Conservation (phyloP, 2,888 invertebrate species). For the Ptilodon capucinus region DNA sequence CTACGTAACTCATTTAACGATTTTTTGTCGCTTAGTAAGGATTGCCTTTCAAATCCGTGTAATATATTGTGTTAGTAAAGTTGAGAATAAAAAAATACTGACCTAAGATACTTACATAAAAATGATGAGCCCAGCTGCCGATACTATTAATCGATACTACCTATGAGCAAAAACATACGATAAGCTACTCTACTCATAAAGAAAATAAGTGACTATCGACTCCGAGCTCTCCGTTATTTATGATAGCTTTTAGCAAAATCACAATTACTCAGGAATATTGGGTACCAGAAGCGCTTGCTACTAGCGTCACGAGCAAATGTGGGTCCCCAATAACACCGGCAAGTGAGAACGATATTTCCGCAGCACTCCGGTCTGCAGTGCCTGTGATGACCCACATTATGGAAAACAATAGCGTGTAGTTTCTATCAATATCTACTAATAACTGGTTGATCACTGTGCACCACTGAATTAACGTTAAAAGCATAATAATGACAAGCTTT, state of each 20-base stretch:
- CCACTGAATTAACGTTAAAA: not conserved
- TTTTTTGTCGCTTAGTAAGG: no score
- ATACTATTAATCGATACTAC: not conserved
- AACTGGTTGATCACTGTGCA: not conserved
- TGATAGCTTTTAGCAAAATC: not conserved
- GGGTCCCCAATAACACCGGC: not conserved
- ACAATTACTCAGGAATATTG: not conserved
- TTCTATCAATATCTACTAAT: not conserved
- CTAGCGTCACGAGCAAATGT: not conserved
- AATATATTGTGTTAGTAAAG: no score
- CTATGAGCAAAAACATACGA: not conserved
- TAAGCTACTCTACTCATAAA: not conserved
- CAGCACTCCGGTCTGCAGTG: not conserved
- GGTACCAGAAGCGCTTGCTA: not conserved
- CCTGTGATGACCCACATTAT: not conserved
- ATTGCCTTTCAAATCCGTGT: no score
- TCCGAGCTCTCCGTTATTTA: not conserved
- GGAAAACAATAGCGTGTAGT: not conserved
- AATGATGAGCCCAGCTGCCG: no score
- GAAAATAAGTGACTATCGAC: not conserved
- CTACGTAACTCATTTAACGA: no score
- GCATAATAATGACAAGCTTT: not conserved
- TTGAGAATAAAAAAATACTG: no score
- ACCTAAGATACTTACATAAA: no score
- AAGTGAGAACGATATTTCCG: not conserved